Percentiles rank a stretch among this genome's conserved stretches.
Conservation (phyloP, 2,888 invertebrate genomes). For the Drosophila ezoana region DNA sequence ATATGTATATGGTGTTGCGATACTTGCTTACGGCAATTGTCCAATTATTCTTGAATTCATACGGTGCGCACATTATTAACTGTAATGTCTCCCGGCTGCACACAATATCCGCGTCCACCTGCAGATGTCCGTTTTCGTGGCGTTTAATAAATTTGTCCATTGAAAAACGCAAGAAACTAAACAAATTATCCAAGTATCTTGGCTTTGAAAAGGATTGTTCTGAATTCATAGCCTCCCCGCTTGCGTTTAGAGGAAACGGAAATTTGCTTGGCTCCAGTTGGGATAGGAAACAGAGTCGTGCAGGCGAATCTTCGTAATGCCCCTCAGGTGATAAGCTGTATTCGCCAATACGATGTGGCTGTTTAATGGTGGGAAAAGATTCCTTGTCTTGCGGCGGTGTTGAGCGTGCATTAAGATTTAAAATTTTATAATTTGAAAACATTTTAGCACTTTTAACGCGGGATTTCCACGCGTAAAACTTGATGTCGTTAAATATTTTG, state of each 20-base stretch:
- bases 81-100: constrained; percentile 52
- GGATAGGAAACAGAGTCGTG: constrained; percentile 22
- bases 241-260: constrained; percentile 17
- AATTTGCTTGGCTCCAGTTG: not conserved
- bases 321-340: constrained; percentile 49
- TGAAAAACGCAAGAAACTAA: constrained; percentile 33
- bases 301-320: constrained; percentile 24
- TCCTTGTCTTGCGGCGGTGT: not conserved
- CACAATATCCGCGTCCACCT: constrained; percentile 42
- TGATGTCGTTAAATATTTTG: not conserved
- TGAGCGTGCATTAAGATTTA: constrained; percentile 29
- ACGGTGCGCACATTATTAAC: constrained; percentile 58
- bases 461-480: too few relatives aligned
- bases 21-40: constrained; percentile 42
- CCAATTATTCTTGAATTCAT: constrained; percentile 49
- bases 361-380: constrained; percentile 32
- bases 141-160: not conserved
- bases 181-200: constrained; percentile 50
- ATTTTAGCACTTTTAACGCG: not conserved
- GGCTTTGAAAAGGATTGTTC: rapidly evolving
- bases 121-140: not conserved
- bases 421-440: constrained; percentile 9
- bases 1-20: constrained; percentile 58
- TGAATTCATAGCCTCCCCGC: too few relatives aligned
- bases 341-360: constrained; percentile 38